These are phyloP conservation scores for Hetaerina americana DNA, from an alignment of 1,140 invertebrate species.

Conservation along the genomic window DNA sequence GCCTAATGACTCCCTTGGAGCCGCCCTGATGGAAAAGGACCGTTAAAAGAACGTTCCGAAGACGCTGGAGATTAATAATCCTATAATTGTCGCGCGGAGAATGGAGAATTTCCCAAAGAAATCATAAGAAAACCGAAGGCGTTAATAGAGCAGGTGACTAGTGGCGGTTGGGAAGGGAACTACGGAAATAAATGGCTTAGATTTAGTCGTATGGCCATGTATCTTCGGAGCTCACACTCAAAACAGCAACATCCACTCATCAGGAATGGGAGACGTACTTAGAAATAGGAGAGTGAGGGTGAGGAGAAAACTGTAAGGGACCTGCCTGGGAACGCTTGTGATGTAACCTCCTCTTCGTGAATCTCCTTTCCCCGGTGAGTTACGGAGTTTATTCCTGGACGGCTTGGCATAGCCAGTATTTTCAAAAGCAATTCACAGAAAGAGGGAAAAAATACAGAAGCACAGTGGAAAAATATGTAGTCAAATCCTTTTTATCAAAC, in stretches of 20 bases:
- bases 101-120: background rate
- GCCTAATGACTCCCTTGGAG: no score
- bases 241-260: background rate
- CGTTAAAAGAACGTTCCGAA: background rate
- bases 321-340: background rate
- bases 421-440: no score
- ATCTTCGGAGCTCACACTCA: background rate
- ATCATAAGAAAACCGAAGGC: background rate
- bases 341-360: background rate
- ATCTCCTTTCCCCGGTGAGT: background rate
- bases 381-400: no score
- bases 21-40: no score
- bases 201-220: background rate
- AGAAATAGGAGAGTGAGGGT: no score
- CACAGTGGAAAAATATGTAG: no score
- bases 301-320: background rate
- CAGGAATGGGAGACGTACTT: no score
- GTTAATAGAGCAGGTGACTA: no score
- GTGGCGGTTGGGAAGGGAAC: background rate
- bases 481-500: no score
- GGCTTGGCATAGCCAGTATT: no score
- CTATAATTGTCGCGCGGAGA: background rate
- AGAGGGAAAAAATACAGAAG: no score
- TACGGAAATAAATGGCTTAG: background rate
- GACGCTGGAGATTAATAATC: background rate